These are phyloP conservation scores for Heliconius cydno DNA, from an alignment of 2,888 invertebrate species.

Conservation along the genomic window DNA sequence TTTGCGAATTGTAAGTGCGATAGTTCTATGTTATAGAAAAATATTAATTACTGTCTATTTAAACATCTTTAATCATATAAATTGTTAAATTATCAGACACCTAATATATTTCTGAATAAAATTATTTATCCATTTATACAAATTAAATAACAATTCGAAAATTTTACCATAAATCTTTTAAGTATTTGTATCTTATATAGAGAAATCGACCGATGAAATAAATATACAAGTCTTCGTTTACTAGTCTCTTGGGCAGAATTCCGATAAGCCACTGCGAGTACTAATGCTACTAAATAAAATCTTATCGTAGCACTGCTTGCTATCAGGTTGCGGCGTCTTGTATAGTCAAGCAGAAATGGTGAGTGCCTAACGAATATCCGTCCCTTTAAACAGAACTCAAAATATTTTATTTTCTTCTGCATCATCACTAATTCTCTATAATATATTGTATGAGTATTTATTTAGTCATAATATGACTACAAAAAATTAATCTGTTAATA, in stretches of 20 bases:
- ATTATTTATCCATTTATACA: not conserved
- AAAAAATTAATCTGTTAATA: conserved; percentile 50
- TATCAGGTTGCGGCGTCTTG: conserved; percentile 60
- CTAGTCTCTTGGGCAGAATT: conserved; percentile 51
- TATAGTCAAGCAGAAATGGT: conserved; percentile 56
- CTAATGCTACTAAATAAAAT: conserved; percentile 73
- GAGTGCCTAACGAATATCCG: conserved; percentile 48
- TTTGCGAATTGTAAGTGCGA: not conserved
- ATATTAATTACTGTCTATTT: not conserved
- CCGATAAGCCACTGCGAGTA: conserved; percentile 70
- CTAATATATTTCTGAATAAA: too few relatives aligned
- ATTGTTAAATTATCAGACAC: not conserved
- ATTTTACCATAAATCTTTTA: not conserved
- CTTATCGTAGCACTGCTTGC: conserved; percentile 63
- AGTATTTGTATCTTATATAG: not conserved
- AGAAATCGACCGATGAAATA: conserved; percentile 22
- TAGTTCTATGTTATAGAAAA: not conserved
- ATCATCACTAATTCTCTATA: conserved; percentile 39
- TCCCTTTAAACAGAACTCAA: conserved; percentile 45
- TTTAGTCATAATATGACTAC: conserved; percentile 48
- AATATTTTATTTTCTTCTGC: conserved; percentile 39
- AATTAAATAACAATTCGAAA: not conserved
- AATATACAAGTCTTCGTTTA: conserved; percentile 56
- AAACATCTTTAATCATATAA: not conserved
- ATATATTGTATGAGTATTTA: conserved; percentile 45